Base-by-base conservation (phyloP, 2,888 invertebrate genomes). In the Acholoe squamosa region DNA sequence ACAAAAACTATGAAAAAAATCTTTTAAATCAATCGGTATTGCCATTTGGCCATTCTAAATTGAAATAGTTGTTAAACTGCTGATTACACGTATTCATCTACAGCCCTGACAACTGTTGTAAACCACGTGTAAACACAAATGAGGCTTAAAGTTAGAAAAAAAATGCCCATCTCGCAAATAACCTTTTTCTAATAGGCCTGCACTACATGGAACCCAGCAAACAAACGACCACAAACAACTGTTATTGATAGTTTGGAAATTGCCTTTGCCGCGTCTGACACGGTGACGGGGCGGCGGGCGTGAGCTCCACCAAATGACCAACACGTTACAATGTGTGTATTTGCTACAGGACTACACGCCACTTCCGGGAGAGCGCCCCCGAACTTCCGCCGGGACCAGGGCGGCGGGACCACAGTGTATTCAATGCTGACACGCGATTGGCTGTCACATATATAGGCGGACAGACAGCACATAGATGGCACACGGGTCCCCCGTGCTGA, bases 191-290 rank as follows among this genome's bases (percentile, higher is more conserved):
- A 43, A 43, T 43, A n/a, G n/a, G n/a, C n/a, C n/a, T n/a, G 43
- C 43, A 7, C 43, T 43, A 43, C 43, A 43, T 43, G 43, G 43
- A 19, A n/a, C 61, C 5, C 12, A 28, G 71, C 71, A 71, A 71
- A 71, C 71, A 71, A 71, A 71, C 71, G 71, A 71, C 71, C 71
- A 28, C 71, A 71, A 71, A 71, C 71, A 71, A 71, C 71, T 71
- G 71, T 71, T 71, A 71, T 71, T 71, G 71, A 71, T 71, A 71
- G 71, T 71, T 71, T 71, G 71, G 71, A 71, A 71, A 71, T 71
- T 71, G 71, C 71, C 71, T 71, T 22, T 14, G 71, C 71, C 28
- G 28, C 28, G 14, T 22, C 71, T 71, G 71, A 25, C 71, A 28
- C 71, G 28, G 28, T 28, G 71, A 7, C 3, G 71, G 71, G 28